Base-by-base conservation (phyloP, 2,888 invertebrate genomes). In the Biston stratarius region DNA sequence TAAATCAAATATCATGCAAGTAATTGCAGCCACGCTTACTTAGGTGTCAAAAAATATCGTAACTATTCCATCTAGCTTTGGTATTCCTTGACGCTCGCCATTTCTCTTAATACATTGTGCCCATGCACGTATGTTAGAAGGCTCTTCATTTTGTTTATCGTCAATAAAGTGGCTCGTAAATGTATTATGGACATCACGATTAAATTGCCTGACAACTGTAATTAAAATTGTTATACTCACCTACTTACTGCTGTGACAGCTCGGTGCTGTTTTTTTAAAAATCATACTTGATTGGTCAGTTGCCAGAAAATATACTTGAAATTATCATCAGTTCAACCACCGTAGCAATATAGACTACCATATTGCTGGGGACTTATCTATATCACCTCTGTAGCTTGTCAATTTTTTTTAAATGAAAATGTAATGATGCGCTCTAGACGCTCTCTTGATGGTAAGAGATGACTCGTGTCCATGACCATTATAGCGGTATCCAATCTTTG, bases 81-180 rank as follows among this genome's bases (percentile, higher is more conserved):
- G 7, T 38, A 15, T 15, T 56, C 55, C 42, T 11, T 6, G 24
- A 1, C 24, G 38, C 1, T 12, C 8, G 33, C 10, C 33, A 61
- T 49, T 61, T 52, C 61, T 57, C 60, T 38, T 14, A 38, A 58
- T 14, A 56, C 57, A 48, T 52, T 52, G 47, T 62, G 24, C 58
- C 38, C 33, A 2, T 56, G 47, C 62, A 55, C 53, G 62, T 53
- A 48, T 34, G 34, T 49, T 9, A 3, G 52, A 48, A 47, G 52
- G 57, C 40, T 36, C 7, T 40, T 40, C 12, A 61, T 67, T 67
- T 48, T 34, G 42, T 67, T 62, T 67, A 62, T 67, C 53, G 58
- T 36, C 56, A 47, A 58, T 61, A 52, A 52, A 67, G 47, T 33
- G 36, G 15, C 42, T 53, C 67, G 52, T 58, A 34, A 62, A 52